These are phyloP conservation scores for Musca domestica DNA, from an alignment of 1,140 invertebrate genomes.

Conservation along the genomic window DNA sequence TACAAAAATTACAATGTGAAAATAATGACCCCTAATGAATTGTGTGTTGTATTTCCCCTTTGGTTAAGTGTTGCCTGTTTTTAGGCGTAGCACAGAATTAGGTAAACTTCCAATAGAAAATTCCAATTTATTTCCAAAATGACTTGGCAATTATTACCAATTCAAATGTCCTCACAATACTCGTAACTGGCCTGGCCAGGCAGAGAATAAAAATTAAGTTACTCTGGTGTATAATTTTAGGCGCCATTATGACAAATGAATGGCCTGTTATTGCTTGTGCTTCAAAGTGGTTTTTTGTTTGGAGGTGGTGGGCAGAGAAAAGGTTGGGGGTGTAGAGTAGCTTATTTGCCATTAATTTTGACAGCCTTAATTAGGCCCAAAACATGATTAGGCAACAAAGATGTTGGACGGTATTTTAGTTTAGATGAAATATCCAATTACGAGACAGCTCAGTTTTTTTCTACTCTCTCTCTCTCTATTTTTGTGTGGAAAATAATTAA, in stretches of 20 bases:
- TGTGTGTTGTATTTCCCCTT: too few relatives aligned
- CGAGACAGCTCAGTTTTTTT: neutral
- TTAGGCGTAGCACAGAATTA: too few relatives aligned
- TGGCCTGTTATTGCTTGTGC: neutral
- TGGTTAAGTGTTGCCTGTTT: too few relatives aligned
- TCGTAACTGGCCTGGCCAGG: too few relatives aligned
- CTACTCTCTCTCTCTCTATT: too few relatives aligned
- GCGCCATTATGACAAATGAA: constrained; percentile 10
- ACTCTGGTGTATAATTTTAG: neutral
- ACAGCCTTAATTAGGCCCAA: neutral
- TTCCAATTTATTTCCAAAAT: too few relatives aligned
- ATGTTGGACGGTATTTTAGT: neutral
- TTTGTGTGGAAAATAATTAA: constrained; percentile 10
- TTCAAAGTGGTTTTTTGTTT: neutral
- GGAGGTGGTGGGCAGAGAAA: neutral
- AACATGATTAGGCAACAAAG: neutral
- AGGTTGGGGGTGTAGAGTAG: neutral
- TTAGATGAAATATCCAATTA: neutral
- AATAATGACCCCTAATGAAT: too few relatives aligned
- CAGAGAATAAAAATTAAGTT: neutral
- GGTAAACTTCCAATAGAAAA: too few relatives aligned
- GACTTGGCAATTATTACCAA: too few relatives aligned
- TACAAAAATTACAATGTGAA: too few relatives aligned
- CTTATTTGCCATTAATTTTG: neutral
- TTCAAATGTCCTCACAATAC: too few relatives aligned